Evolutionary conservation across 2,113 vertebrate genomes (phyloP).

Genomic region (Ivindomyrus marchei): DNA sequence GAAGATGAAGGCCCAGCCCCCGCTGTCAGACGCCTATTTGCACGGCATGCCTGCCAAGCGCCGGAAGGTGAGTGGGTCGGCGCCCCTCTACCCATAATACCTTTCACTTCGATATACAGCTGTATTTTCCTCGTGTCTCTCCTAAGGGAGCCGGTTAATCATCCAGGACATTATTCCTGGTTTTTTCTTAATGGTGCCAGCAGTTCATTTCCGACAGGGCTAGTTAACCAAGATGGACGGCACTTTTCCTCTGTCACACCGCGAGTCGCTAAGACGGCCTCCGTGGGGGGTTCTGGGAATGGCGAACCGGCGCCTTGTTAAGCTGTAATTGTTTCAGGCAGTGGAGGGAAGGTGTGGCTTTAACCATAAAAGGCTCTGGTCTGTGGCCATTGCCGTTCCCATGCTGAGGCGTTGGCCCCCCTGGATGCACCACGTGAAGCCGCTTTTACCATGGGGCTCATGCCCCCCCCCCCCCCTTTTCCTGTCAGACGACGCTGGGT

Average conservation of each 20-base stretch:
- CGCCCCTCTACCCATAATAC: neutral
- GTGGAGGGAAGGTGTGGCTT: neutral
- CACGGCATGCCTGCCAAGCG: conserved; percentile 89
- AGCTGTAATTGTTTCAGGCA: neutral
- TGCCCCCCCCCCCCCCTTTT: neutral
- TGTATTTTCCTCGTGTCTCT: neutral
- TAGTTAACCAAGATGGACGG: neutral
- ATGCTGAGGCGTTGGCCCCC: neutral
- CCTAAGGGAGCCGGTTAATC: neutral
- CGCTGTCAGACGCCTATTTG: conserved; percentile 81
- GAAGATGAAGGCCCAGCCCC: conserved; percentile 83
- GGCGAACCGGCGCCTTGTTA: neutral
- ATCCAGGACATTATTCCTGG: neutral
- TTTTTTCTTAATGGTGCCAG: neutral
- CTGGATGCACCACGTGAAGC: neutral
- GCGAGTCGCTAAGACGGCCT: neutral
- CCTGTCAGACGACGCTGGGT: conserved; percentile 66
- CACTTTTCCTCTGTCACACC: neutral
- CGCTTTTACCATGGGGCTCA: neutral
- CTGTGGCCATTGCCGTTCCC: neutral
- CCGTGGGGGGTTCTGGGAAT: neutral
- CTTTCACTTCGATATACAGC: neutral
- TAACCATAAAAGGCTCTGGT: neutral
- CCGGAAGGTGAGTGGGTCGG: conserved; percentile 65
- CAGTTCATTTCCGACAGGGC: neutral